A percentile compares a stretch with the other conserved stretches of the same genome.
Evolutionary conservation across 2,113 vertebrate species (phyloP).

Genomic region (Cariama cristata): DNA sequence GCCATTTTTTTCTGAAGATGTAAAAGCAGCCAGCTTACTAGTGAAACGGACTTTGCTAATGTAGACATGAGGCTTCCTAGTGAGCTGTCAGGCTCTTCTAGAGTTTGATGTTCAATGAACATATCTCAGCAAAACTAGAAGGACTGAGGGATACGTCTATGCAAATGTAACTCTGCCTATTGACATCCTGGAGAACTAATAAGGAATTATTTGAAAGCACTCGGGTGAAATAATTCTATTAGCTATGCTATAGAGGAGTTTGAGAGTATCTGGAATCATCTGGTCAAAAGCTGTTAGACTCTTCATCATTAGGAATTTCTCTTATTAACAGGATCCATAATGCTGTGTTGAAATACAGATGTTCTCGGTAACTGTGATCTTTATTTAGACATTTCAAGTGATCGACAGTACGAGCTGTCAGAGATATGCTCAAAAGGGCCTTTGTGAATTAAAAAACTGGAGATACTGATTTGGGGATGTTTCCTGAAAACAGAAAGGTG

Average conservation of each 20-base stretch:
- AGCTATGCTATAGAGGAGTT: background rate
- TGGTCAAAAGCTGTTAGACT: background rate
- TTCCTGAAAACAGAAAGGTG: background rate
- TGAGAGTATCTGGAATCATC: background rate
- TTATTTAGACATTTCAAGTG: background rate
- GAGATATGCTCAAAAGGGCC: background rate
- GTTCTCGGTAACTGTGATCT: background rate
- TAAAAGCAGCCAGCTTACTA: background rate
- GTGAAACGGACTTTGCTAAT: background rate
- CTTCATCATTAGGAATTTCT: background rate
- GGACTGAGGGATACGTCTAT: background rate
- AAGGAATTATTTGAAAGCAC: background rate
- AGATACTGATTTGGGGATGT: background rate
- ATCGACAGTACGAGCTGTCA: background rate
- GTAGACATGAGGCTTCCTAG: fast-evolving
- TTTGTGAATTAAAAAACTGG: background rate
- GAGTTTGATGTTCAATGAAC: background rate
- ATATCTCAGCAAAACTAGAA: background rate
- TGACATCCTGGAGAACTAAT: background rate
- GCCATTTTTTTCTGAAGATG: background rate
- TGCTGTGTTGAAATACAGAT: background rate
- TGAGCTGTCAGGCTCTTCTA: background rate
- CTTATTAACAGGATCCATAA: background rate
- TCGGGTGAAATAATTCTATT: background rate
- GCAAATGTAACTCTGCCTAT: background rate